Evolutionary conservation across 2,888 invertebrate species (phyloP).

Genomic region (Tiphia femorata): DNA sequence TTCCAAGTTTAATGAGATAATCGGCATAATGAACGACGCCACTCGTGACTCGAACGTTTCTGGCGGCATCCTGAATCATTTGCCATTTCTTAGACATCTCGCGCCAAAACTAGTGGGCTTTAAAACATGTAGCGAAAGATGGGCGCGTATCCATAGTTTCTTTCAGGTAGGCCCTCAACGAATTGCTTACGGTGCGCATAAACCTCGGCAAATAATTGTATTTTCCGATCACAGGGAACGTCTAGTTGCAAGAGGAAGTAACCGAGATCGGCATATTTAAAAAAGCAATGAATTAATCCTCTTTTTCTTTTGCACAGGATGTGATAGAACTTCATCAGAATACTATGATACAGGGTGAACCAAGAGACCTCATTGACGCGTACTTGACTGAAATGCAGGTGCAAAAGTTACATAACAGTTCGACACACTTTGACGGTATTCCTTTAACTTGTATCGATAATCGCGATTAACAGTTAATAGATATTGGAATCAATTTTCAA

Average conservation of each 20-base stretch:
- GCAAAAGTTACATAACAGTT: constrained; percentile 35
- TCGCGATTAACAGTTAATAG: too few species aligned
- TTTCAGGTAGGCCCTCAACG: constrained; percentile 18
- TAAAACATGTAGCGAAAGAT: constrained; percentile 70
- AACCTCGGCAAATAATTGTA: neutral
- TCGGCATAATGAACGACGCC: constrained; percentile 73
- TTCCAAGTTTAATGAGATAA: constrained; percentile 71
- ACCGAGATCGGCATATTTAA: too few species aligned
- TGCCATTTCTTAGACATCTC: constrained; percentile 77
- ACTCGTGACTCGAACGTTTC: constrained; percentile 75
- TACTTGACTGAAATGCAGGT: constrained; percentile 57
- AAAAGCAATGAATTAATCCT: neutral
- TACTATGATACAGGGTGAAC: constrained; percentile 37
- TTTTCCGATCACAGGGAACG: neutral
- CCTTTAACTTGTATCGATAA: too few species aligned
- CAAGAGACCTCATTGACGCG: constrained; percentile 57
- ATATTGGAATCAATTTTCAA: neutral
- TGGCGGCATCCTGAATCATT: constrained; percentile 77
- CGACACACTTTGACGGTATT: constrained; percentile 59
- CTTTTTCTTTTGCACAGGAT: constrained; percentile 39
- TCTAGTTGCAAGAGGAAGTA: neutral
- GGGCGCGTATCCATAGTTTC: constrained; percentile 70
- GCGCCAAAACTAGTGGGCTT: constrained; percentile 76
- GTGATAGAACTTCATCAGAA: constrained; percentile 52
- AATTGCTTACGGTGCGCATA: too few species aligned